Evolutionary conservation across 1,140 invertebrate species (phyloP), one percentile per base, ranked within the genome.

Genomic region (Megalopta genalis): DNA sequence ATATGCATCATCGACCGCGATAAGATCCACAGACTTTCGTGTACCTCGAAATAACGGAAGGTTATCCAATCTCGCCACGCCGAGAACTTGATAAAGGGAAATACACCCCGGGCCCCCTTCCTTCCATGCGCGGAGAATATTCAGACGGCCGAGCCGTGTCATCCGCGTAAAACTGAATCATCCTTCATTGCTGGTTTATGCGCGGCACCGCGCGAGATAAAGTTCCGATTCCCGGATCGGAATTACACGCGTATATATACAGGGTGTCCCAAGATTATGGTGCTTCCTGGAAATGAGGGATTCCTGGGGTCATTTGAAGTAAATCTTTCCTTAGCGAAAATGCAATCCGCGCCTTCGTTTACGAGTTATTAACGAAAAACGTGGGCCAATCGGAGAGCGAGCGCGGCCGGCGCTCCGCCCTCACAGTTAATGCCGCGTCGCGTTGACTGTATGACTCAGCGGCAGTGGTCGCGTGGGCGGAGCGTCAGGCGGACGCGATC

Each of bases 11-110:
- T 70, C 69, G 65, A 59, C 16, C 80, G 10, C 69, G 81, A 80
- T 86, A 86, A 86, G 81, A 86, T 81, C 63, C 77, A 37, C 54
- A 27, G 66, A 77, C 77, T 81, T 78, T 83, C 71, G 63, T 52
- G 80, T 68, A 77, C 42, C 60, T 59, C 57, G 77, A 74, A 86
- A 86, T 83, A 86, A 86, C 81, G 84, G 64, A 85, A 86, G n/a
- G 77, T 86, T 86, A 86, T 78, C 81, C 85, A 81, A 86, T 86
- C 81, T 86, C 84, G 42, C 10, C 6, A 2, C 42, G 68, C 64
- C 52, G 77, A 60, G 63, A 73, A 86, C 59, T 83, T 74, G 83
- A 77, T 86, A 78, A 83, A 76, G 77, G 80, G 16, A 80, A 72
- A 86, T 75, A 37, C 69, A 80, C 72, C 37, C 59, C 37, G 59